Percentiles rank a stretch among this genome's conserved stretches.
Evolutionary conservation across 2,113 vertebrate species (phyloP).

Genomic region (Dissostichus mawsoni): DNA sequence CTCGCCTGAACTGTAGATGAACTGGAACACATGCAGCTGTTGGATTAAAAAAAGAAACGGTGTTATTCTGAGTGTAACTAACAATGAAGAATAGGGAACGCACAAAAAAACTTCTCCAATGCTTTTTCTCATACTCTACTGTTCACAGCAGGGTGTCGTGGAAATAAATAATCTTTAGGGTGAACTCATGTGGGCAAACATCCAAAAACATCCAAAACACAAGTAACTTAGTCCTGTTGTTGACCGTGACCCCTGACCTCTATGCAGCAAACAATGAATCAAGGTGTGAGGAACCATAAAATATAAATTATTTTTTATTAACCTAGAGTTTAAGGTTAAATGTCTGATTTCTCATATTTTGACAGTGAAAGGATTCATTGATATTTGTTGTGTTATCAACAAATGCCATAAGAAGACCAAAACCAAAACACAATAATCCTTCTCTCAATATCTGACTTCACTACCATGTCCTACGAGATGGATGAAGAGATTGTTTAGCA

Average conservation of each 20-base stretch:
- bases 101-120: background rate
- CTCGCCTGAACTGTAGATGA: slow-evolving; percentile 52
- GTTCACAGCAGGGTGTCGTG: background rate
- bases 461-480: background rate
- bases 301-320: slow-evolving; percentile 4
- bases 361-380: background rate
- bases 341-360: background rate
- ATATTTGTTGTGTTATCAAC: background rate
- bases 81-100: background rate
- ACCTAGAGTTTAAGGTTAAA: background rate
- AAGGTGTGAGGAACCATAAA: slow-evolving; percentile 14
- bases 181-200: background rate
- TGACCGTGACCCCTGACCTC: slow-evolving; percentile 45
- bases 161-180: background rate
- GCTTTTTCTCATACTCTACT: background rate
- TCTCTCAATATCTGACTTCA: background rate
- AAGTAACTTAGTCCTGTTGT: slow-evolving; percentile 21
- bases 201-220: slow-evolving; percentile 13
- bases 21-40: slow-evolving; percentile 55
- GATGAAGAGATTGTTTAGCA: no score
- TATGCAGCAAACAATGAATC: slow-evolving; percentile 8
- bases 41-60: slow-evolving; percentile 10
- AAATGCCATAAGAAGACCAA: background rate
- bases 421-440: background rate
- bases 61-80: slow-evolving; percentile 42